Base-by-base conservation (phyloP, 2,797 vertebrate genomes). In the Sebastes minor region DNA sequence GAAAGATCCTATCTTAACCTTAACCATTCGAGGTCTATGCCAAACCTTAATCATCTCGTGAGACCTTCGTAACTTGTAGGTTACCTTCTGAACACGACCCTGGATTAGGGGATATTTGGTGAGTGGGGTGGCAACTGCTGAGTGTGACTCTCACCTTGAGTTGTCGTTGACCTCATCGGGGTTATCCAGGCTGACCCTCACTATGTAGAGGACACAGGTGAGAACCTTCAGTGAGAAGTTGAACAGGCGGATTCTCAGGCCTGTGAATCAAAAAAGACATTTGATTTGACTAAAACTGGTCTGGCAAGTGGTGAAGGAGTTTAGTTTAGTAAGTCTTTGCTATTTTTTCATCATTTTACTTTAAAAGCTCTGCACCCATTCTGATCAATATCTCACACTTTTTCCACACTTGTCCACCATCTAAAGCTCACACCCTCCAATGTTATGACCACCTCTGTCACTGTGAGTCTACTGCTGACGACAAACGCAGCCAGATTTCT, bases 171-270 rank as follows among this genome's bases (percentile, higher is more conserved):
- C 5, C 3, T 84, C 86, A 5, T 72, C 76, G 18, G 95, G 92
- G 76, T 94, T 77, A 14, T 97, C 96, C 82, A 97, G 88, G 57
- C 89, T 93, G 30, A 97, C 96, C 88, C 96, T 92, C 71, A 97
- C 20, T 13, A 96, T 96, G 90, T 97, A 97, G 66, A 97, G 95
- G 57, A 82, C 94, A 70, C 96, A 97, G 87, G 96, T 97, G 88
- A 97, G 94, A 66, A 97, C 91, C 94, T 97, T 97, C 89, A 97
- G 86, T 3, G 95, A 96, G 79, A 97, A 96, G 92, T 97, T 96
- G 91, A 97, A 97, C 85, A 97, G 90, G 76, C 96, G 95, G 82
- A 97, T 97, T 88, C 96, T 95, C 86, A 97, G 91, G 86, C 96
- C 96, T 97, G 82, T 10, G 66, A 33, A 86, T 16, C 53, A 28